Conservation (phyloP, 2,888 invertebrate genomes). For the Apamea monoglypha region DNA sequence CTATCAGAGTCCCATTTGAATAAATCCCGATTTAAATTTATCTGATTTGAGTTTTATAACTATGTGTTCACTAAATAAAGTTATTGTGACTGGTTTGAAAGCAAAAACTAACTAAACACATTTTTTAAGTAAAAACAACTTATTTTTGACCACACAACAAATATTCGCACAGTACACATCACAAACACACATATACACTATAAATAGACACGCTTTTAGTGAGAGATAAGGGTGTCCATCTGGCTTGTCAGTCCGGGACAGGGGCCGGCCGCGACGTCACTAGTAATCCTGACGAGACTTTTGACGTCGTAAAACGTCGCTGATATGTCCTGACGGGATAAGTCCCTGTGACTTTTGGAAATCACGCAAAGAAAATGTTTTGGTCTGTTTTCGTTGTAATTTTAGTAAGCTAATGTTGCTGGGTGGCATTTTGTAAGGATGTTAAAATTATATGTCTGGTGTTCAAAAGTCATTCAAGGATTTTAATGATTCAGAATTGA, state of each 20-base stretch:
- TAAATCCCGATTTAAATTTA: too few species aligned
- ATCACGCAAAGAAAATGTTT: conserved; percentile 66
- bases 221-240: conserved; percentile 73
- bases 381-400: conserved; percentile 49
- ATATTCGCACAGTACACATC: conserved; percentile 2
- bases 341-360: conserved; percentile 68
- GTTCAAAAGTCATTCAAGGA: neutral
- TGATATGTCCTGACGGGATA: conserved; percentile 71
- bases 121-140: neutral
- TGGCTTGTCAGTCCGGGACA: conserved; percentile 68
- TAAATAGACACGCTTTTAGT: conserved; percentile 67
- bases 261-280: conserved; percentile 68
- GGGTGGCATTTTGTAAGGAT: neutral
- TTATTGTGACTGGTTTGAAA: neutral
- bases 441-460: neutral
- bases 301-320: conserved; percentile 70
- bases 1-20: too few species aligned
- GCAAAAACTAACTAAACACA: neutral
- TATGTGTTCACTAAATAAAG: too few species aligned
- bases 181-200: conserved; percentile 37
- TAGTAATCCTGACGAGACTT: conserved; percentile 73
- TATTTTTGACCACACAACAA: neutral
- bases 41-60: too few species aligned
- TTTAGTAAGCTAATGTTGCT: conserved; percentile 19
- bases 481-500: neutral